Evolutionary conservation across 2,888 invertebrate species (phyloP), one percentile per base, ranked within the genome.

Genomic region (Seladonia tumulorum): DNA sequence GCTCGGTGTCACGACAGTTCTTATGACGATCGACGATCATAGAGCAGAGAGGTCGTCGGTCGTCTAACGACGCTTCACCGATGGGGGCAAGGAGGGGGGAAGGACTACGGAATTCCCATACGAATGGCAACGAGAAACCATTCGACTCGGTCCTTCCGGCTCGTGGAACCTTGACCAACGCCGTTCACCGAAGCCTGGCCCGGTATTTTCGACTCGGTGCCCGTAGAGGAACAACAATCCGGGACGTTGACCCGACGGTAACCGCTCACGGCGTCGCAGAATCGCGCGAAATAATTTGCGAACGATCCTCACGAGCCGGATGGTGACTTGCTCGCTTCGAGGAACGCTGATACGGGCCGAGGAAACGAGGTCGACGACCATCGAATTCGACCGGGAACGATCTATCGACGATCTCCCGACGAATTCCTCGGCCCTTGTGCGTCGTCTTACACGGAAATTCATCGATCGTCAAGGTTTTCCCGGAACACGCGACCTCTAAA

Each of bases 141-240:
- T 53, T 66, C 60, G 80, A 29, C 68, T 53, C 53, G 63, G 71
- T 49, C 14, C 75, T 83, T 88, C 82, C 84, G 84, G 71, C 63
- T 76, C 63, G 49, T 22, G 16, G n/a, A 79, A 82, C 72, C 87
- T 85, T 89, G 86, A 84, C 76, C 80, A 85, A 25, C 35, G 57
- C 57, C 79, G 79, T 75, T 83, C 83, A 70, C 72, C 75, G 47
- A 71, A 66, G 39, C 12, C 53, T 84, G 83, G 71, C 81, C 79
- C 74, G 71, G 73, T 81, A 82, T 88, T 88, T 88, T 84, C 81
- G 83, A 88, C 79, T 88, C 79, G 53, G 73, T 88, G 60, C 72
- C 10, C 75, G 49, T 29, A 39, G 25, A 42, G 47, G 68, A 82
- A 89, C 87, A 87, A 89, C 76, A 86, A 89, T 76, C 68, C 63